Evolutionary conservation across 2,888 invertebrate genomes (phyloP), one percentile per base, ranked within the genome.

Genomic region (Agrilus biguttatus): DNA sequence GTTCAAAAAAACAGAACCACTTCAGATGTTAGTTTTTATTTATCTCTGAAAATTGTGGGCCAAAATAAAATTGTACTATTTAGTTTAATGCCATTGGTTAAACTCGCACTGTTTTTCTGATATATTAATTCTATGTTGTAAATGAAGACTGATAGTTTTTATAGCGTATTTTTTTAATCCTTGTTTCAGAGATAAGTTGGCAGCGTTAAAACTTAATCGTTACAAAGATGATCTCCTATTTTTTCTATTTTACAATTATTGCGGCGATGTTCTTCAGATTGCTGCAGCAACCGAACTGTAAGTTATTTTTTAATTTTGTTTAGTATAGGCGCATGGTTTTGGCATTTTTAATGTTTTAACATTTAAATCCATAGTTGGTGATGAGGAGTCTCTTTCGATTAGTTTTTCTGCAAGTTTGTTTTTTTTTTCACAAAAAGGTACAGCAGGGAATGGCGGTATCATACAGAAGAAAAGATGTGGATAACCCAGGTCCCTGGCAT

Each of bases 171-270:
- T 43, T 43, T 37, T 54, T 53, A 28, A 28, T 51, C 44, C 52
- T 42, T 42, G 32, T 70, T 70, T 39, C 58, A 85, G 87, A 74
- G 90, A 91, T 71, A 92, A 91, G 72, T 72, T 92, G 68, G 93
- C 97, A 57, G 86, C 91, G 58, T 80, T 98, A 67, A 90, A 93
- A 72, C 76, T 97, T 68, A 90, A 85, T 73, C 83, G 95, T 71
- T 93, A 95, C 74, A 93, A 93, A 70, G 98, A 99, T 71, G 97
- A 99, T 72, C 78, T 97, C 63, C 78, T 99, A 59, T 98, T 98
- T 77, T 98, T 92, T 74, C 80, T 98, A 72, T 98, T 97, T 75
- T 98, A 98, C 74, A 96, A 93, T 73, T 96, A 92, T 72, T 90
- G 92, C 63, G 95, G 96, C 58, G 97, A 98, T 74, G 84, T 92